Conservation (phyloP, 2,113 vertebrate species). For the Macrotus californicus region DNA sequence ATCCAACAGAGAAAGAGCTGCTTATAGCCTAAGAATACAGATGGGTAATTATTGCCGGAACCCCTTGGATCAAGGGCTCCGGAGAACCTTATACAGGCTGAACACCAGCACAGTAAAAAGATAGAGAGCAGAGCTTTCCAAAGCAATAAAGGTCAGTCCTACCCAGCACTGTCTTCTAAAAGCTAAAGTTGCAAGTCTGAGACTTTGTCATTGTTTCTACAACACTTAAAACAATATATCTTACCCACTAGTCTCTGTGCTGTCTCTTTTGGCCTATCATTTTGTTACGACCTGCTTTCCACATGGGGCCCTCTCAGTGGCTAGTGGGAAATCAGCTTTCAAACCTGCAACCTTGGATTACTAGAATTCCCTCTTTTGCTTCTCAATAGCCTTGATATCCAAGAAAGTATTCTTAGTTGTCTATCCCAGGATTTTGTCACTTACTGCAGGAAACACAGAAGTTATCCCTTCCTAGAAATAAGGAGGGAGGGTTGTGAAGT, state of each 20-base stretch:
- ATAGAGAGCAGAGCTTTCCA: conserved; percentile 30
- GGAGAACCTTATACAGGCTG: conserved; percentile 42
- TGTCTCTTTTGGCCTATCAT: not conserved
- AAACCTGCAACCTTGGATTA: not conserved
- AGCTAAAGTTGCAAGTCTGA: not conserved
- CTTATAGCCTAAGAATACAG: conserved; percentile 47
- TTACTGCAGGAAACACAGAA: not conserved
- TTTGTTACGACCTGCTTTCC: not conserved
- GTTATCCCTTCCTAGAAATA: not conserved
- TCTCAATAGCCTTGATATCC: not conserved
- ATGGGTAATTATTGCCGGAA: conserved; percentile 59
- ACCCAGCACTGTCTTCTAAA: conserved; percentile 36
- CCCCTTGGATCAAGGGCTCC: conserved; percentile 49
- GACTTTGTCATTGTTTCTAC: not conserved
- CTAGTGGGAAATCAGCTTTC: not conserved
- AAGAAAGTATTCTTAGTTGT: not conserved
- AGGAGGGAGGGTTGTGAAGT: not conserved
- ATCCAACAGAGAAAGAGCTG: conserved; percentile 57
- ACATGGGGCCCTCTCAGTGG: not conserved
- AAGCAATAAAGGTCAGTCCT: conserved; percentile 1
- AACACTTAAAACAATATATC: not conserved
- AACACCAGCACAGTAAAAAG: conserved; percentile 38
- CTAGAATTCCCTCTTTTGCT: not conserved
- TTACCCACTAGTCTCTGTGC: not conserved
- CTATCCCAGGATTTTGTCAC: not conserved